Evolutionary conservation across 2,797 vertebrate species (phyloP).

Genomic region (Neoniphon sammara): DNA sequence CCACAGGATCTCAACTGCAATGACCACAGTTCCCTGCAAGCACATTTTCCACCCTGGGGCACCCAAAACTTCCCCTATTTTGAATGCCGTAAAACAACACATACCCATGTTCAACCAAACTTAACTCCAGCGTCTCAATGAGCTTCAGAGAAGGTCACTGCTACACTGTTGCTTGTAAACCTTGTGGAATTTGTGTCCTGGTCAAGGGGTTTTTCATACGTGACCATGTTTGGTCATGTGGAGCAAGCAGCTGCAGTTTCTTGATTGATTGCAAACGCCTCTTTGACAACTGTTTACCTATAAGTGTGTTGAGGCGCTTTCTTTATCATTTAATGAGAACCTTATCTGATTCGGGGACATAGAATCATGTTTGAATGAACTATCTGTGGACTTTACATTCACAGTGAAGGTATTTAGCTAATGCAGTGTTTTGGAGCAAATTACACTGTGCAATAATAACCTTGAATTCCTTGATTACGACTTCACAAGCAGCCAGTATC

Average conservation of each 20-base stretch:
- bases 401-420: not conserved
- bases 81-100: constrained; percentile 11
- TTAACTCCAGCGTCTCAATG: constrained; percentile 50
- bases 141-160: constrained; percentile 47
- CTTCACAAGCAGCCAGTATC: not conserved
- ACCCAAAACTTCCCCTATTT: constrained; percentile 9
- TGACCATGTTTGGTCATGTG: constrained; percentile 85
- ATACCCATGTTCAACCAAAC: constrained; percentile 25
- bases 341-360: constrained; percentile 19
- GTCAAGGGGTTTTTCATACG: constrained; percentile 68
- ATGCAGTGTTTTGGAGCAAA: not conserved
- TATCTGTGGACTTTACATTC: not conserved
- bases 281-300: constrained; percentile 72
- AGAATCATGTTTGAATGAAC: not conserved
- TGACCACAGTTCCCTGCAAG: no score
- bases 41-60: not conserved
- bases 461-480: not conserved
- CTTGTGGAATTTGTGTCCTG: constrained; percentile 69
- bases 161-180: constrained; percentile 62
- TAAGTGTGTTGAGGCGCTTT: constrained; percentile 58
- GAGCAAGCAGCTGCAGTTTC: constrained; percentile 66
- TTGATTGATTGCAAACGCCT: constrained; percentile 78
- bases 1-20: no score
- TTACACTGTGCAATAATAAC: no score
- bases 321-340: constrained; percentile 44